These are phyloP conservation scores for Yponomeuta evonymella DNA, from an alignment of 2,888 invertebrate genomes.

Conservation along the genomic window DNA sequence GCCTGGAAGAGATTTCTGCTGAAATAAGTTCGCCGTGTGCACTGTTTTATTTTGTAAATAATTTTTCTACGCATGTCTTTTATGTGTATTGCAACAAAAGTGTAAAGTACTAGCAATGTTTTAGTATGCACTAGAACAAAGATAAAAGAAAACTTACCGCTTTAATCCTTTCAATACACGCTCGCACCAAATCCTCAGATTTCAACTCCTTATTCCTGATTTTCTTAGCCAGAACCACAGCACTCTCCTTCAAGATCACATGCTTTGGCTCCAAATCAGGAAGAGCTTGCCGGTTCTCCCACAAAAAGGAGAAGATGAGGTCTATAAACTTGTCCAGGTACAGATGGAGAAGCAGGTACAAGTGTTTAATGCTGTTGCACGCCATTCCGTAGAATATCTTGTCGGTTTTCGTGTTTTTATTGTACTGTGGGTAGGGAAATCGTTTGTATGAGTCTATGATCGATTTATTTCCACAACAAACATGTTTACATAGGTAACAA, in stretches of 20 bases:
- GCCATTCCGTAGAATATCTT: slow-evolving; percentile 54
- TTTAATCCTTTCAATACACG: slow-evolving; percentile 86
- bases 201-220: slow-evolving; percentile 79
- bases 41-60: too few species aligned
- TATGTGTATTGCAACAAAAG: too few species aligned
- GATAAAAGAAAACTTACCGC: slow-evolving; percentile 57
- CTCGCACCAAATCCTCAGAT: slow-evolving; percentile 81
- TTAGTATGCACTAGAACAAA: not conserved
- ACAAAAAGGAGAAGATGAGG: slow-evolving; percentile 47
- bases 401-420: slow-evolving; percentile 41
- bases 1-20: too few species aligned
- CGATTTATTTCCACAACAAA: too few species aligned
- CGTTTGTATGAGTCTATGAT: not conserved
- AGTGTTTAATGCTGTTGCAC: slow-evolving; percentile 45
- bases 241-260: slow-evolving; percentile 74
- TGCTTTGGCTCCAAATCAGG: slow-evolving; percentile 54
- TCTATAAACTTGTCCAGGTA: slow-evolving; percentile 55
- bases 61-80: too few species aligned
- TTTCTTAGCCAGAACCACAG: slow-evolving; percentile 78
- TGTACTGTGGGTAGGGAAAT: not conserved
- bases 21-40: too few species aligned
- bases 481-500: too few species aligned
- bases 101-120: too few species aligned
- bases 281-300: slow-evolving; percentile 46
- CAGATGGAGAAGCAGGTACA: slow-evolving; percentile 45